phyloP scores from a whole-genome alignment of 2,888 invertebrate genomes.

The Muscina levida region DNA sequence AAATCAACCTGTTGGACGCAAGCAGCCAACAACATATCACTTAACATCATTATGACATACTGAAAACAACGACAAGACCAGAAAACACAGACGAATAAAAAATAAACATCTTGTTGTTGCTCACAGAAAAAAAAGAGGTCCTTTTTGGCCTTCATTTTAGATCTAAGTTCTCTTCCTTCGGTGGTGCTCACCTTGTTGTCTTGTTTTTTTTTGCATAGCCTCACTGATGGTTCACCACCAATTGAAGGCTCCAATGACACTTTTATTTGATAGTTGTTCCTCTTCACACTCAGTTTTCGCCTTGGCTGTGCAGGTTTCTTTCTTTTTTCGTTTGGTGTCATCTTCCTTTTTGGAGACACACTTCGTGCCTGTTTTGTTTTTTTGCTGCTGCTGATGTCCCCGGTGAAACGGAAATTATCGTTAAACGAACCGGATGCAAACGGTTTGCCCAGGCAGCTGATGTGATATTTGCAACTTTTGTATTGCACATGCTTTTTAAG shows the following conservation, averaged over 20 bases:
- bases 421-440: constrained; percentile 63
- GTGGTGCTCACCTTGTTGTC: neutral
- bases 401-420: constrained; percentile 62
- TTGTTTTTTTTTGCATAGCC: constrained; percentile 22
- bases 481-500: constrained; percentile 55
- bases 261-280: constrained; percentile 30
- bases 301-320: constrained; percentile 33
- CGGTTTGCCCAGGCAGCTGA: constrained; percentile 56
- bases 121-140: constrained; percentile 35
- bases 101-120: constrained; percentile 19
- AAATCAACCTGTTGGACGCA: constrained; percentile 62
- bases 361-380: constrained; percentile 16
- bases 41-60: constrained; percentile 46
- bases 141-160: constrained; percentile 1
- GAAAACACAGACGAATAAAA: neutral
- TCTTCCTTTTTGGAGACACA: constrained; percentile 50
- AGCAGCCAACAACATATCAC: constrained; percentile 38
- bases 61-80: neutral
- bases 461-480: constrained; percentile 38
- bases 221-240: neutral
- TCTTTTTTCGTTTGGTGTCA: constrained; percentile 32
- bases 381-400: neutral
- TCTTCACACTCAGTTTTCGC: constrained; percentile 7
- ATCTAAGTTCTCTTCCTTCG: no score
- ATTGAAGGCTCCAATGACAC: constrained; percentile 32